Evolutionary conservation across 2,797 vertebrate species (phyloP).

Genomic region (Thamnophis elegans): DNA sequence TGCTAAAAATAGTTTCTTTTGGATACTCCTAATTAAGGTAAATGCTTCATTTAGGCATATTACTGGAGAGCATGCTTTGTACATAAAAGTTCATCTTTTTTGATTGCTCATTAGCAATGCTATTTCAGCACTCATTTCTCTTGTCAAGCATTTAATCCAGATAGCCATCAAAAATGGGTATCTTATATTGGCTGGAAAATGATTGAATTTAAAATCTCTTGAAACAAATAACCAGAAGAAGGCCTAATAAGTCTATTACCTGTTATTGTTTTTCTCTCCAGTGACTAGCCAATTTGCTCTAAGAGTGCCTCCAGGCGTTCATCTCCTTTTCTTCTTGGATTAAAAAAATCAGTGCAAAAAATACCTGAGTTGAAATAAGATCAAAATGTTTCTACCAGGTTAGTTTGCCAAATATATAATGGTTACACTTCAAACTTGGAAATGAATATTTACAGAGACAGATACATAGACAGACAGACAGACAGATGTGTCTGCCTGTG

Average conservation of each 20-base stretch:
- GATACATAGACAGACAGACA: background rate
- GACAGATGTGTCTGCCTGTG: background rate
- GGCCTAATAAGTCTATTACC: background rate
- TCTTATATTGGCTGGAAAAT: background rate
- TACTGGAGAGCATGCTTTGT: background rate
- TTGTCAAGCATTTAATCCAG: background rate
- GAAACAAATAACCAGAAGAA: background rate
- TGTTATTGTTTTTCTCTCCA: background rate
- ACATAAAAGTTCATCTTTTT: background rate
- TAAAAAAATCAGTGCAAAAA: background rate
- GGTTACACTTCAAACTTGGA: background rate
- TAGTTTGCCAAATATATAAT: background rate
- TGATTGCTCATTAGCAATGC: conserved; percentile 18
- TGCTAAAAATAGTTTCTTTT: background rate
- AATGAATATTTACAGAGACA: background rate
- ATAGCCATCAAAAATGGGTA: background rate
- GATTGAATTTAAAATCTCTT: background rate
- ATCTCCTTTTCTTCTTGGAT: background rate
- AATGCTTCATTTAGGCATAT: conserved; percentile 12
- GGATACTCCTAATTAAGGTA: background rate
- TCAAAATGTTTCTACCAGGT: background rate
- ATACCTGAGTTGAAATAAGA: background rate
- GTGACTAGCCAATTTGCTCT: background rate
- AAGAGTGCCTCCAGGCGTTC: background rate
- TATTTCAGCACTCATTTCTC: conserved; percentile 9